A percentile compares a stretch with the other conserved stretches of the same genome.
These are phyloP conservation scores for Noctua comes DNA, from an alignment of 2,888 invertebrate species.

Conservation along the genomic window DNA sequence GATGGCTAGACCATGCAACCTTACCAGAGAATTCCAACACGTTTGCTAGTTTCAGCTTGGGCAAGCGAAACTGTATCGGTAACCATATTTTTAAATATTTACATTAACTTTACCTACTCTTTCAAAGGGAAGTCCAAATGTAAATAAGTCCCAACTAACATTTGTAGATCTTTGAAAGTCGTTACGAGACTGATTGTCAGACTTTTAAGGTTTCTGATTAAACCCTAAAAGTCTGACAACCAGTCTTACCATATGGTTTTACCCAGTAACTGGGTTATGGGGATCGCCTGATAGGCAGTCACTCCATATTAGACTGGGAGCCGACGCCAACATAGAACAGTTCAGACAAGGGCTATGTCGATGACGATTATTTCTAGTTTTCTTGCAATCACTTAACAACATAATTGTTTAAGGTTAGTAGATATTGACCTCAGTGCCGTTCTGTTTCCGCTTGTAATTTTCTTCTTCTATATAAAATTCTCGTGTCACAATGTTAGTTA, in stretches of 20 bases:
- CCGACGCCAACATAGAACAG: too few relatives aligned
- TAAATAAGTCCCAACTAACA: too few relatives aligned
- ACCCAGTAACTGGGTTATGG: not conserved
- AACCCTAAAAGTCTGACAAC: not conserved
- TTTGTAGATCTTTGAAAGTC: too few relatives aligned
- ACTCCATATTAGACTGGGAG: not conserved
- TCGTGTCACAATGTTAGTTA: too few relatives aligned
- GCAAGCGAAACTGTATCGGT: conserved; percentile 78
- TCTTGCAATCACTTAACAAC: not conserved
- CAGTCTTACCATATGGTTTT: not conserved
- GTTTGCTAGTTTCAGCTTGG: conserved; percentile 75
- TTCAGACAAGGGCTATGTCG: not conserved
- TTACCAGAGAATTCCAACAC: conserved; percentile 71
- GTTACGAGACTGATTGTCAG: too few relatives aligned
- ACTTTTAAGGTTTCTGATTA: too few relatives aligned
- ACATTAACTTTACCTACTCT: not conserved
- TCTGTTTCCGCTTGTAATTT: too few relatives aligned
- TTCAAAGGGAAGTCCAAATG: not conserved
- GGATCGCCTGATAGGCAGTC: not conserved
- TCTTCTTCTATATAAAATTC: too few relatives aligned
- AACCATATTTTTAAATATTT: not conserved
- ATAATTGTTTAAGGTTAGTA: too few relatives aligned
- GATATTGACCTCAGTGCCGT: too few relatives aligned
- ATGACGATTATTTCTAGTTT: not conserved
- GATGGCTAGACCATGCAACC: conserved; percentile 73